Percentiles rank a stretch among this genome's conserved stretches.
Conservation (phyloP, 2,888 invertebrate genomes). For the Periphyllus acericola region DNA sequence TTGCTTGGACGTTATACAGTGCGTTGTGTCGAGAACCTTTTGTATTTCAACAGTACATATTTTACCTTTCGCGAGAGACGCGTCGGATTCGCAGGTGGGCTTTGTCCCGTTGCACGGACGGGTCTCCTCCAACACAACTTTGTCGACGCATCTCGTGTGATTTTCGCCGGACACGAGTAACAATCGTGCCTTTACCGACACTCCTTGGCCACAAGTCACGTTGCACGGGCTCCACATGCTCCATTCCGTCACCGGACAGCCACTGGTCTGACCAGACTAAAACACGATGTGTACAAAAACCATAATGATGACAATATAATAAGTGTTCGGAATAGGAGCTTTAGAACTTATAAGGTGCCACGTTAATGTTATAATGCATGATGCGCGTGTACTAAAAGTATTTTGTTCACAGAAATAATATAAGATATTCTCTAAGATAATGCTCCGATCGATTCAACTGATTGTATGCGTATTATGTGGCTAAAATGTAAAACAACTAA, state of each 20-base stretch:
- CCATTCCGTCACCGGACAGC: constrained; percentile 84
- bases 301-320: too few relatives aligned
- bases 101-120: constrained; percentile 74
- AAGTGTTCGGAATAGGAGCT: too few relatives aligned
- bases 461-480: too few relatives aligned
- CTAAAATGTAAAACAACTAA: too few relatives aligned
- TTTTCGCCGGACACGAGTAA: constrained; percentile 72
- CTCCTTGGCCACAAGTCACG: constrained; percentile 86
- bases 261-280: constrained; percentile 67
- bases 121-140: constrained; percentile 81
- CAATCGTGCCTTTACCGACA: constrained; percentile 78
- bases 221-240: constrained; percentile 93
- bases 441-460: too few relatives aligned
- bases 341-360: too few relatives aligned
- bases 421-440: too few relatives aligned
- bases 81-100: constrained; percentile 77
- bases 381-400: too few relatives aligned
- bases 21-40: too few relatives aligned
- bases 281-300: neutral
- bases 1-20: too few relatives aligned
- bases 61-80: constrained; percentile 75
- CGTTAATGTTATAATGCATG: too few relatives aligned
- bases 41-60: neutral
- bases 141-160: constrained; percentile 73
- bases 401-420: too few relatives aligned